A percentile compares a stretch with the other conserved stretches of the same genome.
These are phyloP conservation scores for Erannis defoliaria DNA, from an alignment of 2,888 invertebrate species.

Conservation along the genomic window DNA sequence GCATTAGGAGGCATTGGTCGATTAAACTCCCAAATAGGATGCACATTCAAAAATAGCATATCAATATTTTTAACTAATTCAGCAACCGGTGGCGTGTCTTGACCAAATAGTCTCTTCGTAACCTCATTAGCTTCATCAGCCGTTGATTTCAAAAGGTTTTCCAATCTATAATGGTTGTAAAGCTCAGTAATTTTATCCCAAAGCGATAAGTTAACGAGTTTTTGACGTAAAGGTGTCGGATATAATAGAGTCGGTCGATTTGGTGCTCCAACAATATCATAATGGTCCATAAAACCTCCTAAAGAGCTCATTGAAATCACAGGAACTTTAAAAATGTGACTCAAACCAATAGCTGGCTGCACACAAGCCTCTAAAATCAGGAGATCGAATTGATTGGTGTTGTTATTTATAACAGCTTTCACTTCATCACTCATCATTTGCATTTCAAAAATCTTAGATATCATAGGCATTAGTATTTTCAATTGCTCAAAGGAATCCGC, in stretches of 20 bases:
- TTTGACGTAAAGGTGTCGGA: background rate
- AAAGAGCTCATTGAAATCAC: constrained; percentile 16
- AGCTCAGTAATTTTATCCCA: constrained; percentile 24
- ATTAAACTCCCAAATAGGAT: constrained; percentile 54
- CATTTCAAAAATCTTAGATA: constrained; percentile 21
- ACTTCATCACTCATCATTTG: constrained; percentile 24
- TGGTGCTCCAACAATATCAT: constrained; percentile 8
- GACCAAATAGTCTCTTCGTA: constrained; percentile 32
- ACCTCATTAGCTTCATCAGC: constrained; percentile 1
- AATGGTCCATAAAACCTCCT: background rate
- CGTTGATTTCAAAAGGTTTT: background rate
- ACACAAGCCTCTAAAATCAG: constrained; percentile 17
- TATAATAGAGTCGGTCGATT: background rate
- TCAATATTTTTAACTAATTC: constrained; percentile 38
- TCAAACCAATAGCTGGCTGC: constrained; percentile 1
- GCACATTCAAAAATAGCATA: constrained; percentile 47
- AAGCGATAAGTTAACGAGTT: constrained; percentile 17
- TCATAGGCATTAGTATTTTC: background rate
- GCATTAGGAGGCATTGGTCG: constrained; percentile 54
- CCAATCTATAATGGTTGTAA: constrained; percentile 12
- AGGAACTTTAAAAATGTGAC: constrained; percentile 13
- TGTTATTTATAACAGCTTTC: constrained; percentile 8
- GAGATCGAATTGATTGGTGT: constrained; percentile 12
- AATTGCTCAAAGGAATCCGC: constrained; percentile 4
- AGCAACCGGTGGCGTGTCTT: constrained; percentile 21